Evolutionary conservation across 2,888 invertebrate genomes (phyloP), one percentile per base, ranked within the genome.

Genomic region (Sphinx pinastri): DNA sequence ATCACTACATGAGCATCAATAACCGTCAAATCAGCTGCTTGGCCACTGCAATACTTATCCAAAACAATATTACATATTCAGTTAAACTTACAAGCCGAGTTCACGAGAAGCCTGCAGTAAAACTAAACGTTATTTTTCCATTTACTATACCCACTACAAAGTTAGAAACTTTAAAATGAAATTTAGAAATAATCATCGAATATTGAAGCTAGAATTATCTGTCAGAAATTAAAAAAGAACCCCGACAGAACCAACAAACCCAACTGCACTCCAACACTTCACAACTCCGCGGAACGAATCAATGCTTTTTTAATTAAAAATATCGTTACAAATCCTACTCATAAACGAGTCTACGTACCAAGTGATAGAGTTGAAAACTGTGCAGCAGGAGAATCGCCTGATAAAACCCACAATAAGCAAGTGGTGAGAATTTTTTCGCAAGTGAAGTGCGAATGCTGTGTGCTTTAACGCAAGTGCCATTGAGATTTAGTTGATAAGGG

Each of bases 361-460:
- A 4, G 6, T 7, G 12, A 13, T 19, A 63, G 19, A 16, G 49
- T 19, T 19, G 47, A 63, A 63, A 63, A 0, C 19, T 19, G 47
- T 19, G 8, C 6, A 19, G 5, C 25, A 63, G 13, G 8, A 45
- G 5, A 14, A 13, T 11, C 25, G 25, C 2, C n/a, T 63, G n/a
- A 63, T 63, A 47, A 47, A 47, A 16, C 16, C 60, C 45, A 25
- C 12, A 19, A n/a, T 45, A 19, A 12, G 47, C 47, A 5, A 60
- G n/a, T 49, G 57, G 49, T 58, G 57, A 25, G 66, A 66, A 70
- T 14, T 49, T 70, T 31, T 70, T 57, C 47, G 63, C 63, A 2
- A 47, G 4, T 66, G 63, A 70, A 70, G 70, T 70, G 70, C 38
- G 70, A 70, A 70, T 70, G 59, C 60, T 69, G 47, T 66, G 11